phyloP scores from a whole-genome alignment of 2,888 invertebrate genomes.

The Coenonympha glycerion region DNA sequence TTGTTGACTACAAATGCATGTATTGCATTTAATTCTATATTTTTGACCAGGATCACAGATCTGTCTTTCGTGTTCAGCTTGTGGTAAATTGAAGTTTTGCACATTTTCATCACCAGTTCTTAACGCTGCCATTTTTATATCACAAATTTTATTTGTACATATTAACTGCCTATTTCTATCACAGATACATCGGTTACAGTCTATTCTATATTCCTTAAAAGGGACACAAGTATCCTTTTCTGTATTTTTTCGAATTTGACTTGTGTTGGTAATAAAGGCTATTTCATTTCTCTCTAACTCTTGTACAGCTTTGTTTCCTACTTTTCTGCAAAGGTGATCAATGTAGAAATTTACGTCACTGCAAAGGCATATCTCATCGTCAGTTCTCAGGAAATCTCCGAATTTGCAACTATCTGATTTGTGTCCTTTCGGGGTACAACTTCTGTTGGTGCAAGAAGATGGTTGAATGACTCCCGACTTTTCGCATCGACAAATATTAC shows the following conservation, averaged over 20 bases:
- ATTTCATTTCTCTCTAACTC: conserved; percentile 28
- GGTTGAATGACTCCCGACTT: conserved; percentile 31
- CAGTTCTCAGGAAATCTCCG: conserved; percentile 41
- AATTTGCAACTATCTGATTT: conserved; percentile 40
- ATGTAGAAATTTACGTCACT: conserved; percentile 43
- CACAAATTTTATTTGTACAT: conserved; percentile 35
- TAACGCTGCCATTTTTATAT: background rate
- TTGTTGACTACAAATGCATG: conserved; percentile 38
- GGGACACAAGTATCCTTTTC: conserved; percentile 23
- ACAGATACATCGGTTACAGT: conserved; percentile 47
- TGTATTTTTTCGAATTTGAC: conserved; percentile 22
- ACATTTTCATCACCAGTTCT: background rate
- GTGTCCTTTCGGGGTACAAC: conserved; percentile 31
- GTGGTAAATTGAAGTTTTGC: conserved; percentile 29
- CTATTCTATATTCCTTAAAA: conserved; percentile 29
- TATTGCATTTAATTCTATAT: conserved; percentile 46
- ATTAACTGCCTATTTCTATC: conserved; percentile 22
- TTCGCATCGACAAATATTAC: conserved; percentile 47
- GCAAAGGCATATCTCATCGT: conserved; percentile 43
- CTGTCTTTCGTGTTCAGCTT: conserved; percentile 27
- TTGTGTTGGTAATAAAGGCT: conserved; percentile 29
- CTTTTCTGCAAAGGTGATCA: conserved; percentile 41
- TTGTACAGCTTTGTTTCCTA: conserved; percentile 33
- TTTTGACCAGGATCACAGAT: conserved; percentile 38
- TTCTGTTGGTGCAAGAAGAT: conserved; percentile 40